A percentile compares a stretch with the other conserved stretches of the same genome.
These are phyloP conservation scores for Panzeria rudis DNA, from an alignment of 2,888 invertebrate species.

Conservation along the genomic window DNA sequence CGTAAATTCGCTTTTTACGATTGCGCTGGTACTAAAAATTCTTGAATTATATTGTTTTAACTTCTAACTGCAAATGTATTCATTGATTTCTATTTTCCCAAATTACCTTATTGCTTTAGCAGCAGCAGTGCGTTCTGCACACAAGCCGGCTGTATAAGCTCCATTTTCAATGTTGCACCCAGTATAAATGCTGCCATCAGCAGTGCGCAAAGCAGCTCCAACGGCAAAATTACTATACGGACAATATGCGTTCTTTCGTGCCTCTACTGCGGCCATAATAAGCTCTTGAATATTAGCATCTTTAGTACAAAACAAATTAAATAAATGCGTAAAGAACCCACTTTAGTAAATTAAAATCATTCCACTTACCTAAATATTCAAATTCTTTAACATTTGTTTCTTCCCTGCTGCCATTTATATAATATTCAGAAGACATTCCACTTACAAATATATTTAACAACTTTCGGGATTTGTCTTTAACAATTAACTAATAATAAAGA, in stretches of 20 bases:
- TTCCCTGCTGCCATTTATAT: slow-evolving; percentile 78
- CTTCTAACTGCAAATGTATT: neutral
- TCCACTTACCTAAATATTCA: slow-evolving; percentile 77
- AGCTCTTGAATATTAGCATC: slow-evolving; percentile 87
- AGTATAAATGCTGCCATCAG: slow-evolving; percentile 87
- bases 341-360: neutral
- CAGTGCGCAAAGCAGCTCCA: slow-evolving; percentile 91
- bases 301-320: slow-evolving; percentile 80
- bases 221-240: slow-evolving; percentile 96
- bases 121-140: slow-evolving; percentile 95
- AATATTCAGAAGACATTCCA: slow-evolving; percentile 72
- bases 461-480: neutral
- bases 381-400: slow-evolving; percentile 77
- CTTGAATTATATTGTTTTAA: neutral
- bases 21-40: neutral
- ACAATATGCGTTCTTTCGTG: slow-evolving; percentile 88
- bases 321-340: neutral
- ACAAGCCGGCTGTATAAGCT: slow-evolving; percentile 90
- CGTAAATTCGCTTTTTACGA: too few species aligned
- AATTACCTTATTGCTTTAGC: slow-evolving; percentile 86
- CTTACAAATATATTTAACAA: slow-evolving; percentile 8
- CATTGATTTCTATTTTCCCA: neutral
- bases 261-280: slow-evolving; percentile 86
- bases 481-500: neutral
- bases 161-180: slow-evolving; percentile 97